Base-by-base conservation (phyloP, 2,113 vertebrate genomes). In the Electrona antarctica region DNA sequence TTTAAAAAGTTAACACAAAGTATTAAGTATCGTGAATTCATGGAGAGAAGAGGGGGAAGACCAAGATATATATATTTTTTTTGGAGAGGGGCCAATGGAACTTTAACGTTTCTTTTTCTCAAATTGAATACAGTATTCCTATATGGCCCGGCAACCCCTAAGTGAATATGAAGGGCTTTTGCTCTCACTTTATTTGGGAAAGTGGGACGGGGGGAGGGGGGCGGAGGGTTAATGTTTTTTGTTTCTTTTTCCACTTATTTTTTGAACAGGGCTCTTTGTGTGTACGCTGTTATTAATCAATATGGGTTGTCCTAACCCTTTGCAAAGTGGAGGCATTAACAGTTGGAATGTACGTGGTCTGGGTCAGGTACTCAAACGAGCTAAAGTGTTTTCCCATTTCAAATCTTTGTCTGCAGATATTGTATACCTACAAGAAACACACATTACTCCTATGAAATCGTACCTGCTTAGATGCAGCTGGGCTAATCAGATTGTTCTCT, bases 311-410 rank as follows among this genome's bases (percentile, higher is more conserved):
- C 6, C 6, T 48, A 7, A 7, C 6, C 47, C 47, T 48, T 48
- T 8, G 14, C 45, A 33, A 29, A n/a, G 46, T 71, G 46, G 47
- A 5, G 59, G 58, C 59, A 71, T 63, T 46, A 61, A 48, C 49
- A 52, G 47, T 48, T 54, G 49, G 58, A 54, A 54, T 55, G 46
- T 71, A 6, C 28, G 50, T 15, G 58, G 48, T 9, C 9, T 71
- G 8, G 60, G 50, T 7, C 59, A 71, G 4, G 15, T n/a, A 12
- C 12, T 62, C 57, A 60, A 60, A 48, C 47, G 46, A 46, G 69
- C 59, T 5, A 63, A 71, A 46, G 59, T 71, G 47, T 71, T 50
- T 52, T 50, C 58, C 10, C 59, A 61, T 62, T 51, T 71, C 33
- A 71, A 61, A 61, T 71, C 60, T 62, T 12, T 62, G 10, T 21